A percentile compares a stretch with the other conserved stretches of the same genome.
Conservation (phyloP, 1,140 invertebrate genomes). For the Acromyrmex heyeri region DNA sequence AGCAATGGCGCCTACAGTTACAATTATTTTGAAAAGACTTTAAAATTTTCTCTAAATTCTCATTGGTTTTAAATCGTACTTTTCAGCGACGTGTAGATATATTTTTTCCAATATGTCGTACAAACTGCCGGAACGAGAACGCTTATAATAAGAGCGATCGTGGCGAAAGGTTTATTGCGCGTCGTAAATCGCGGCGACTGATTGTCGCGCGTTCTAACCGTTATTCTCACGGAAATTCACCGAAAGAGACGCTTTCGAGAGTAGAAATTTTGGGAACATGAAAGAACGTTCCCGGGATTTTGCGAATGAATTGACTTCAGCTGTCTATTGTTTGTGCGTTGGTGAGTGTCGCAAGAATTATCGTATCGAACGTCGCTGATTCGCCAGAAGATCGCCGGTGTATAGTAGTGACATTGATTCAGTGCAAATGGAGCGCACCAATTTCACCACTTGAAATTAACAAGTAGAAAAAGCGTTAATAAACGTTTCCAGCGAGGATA, state of each 20-base stretch:
- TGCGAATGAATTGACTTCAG: constrained; percentile 56
- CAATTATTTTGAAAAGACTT: background rate
- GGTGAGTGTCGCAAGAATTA: constrained; percentile 46
- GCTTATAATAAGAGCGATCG: constrained; percentile 66
- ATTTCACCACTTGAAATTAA: constrained; percentile 63
- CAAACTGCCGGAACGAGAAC: constrained; percentile 12
- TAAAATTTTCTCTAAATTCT: background rate
- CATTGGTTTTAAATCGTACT: constrained; percentile 17
- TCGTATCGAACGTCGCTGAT: constrained; percentile 49
- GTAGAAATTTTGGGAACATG: constrained; percentile 31
- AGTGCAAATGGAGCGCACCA: constrained; percentile 59
- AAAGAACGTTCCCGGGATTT: constrained; percentile 10
- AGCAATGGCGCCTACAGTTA: background rate
- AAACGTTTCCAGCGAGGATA: constrained; percentile 48
- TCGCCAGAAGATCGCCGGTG: constrained; percentile 29
- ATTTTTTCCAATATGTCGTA: constrained; percentile 40
- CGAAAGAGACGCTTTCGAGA: background rate
- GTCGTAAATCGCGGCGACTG: constrained; percentile 60
- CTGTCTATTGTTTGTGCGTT: constrained; percentile 28
- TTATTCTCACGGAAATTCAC: constrained; percentile 34
- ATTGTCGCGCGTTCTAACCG: constrained; percentile 52
- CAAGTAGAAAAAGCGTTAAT: constrained; percentile 65
- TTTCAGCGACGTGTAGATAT: constrained; percentile 19
- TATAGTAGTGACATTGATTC: constrained; percentile 45
- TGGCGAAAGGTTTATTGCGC: constrained; percentile 63